Conservation (phyloP, 2,888 invertebrate species). For the Chymomyza fuscimana region DNA sequence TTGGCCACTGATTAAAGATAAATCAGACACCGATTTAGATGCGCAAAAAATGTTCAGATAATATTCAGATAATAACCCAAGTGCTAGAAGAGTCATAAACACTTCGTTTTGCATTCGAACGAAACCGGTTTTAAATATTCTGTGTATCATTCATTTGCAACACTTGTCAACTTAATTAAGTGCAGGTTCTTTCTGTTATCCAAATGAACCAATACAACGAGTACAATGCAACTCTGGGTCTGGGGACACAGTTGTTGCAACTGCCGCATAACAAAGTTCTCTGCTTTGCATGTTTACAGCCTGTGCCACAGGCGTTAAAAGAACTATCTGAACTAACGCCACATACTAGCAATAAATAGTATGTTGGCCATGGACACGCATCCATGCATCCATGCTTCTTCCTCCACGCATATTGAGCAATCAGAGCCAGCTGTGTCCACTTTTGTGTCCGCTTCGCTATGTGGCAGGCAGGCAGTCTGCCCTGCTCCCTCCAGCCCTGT, state of each 20-base stretch:
- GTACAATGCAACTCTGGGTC: background rate
- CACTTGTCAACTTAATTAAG: background rate
- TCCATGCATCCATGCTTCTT: conserved; percentile 20
- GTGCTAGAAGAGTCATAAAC: background rate
- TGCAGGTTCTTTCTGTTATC: background rate
- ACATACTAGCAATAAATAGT: conserved; percentile 57
- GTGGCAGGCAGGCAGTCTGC: conserved; percentile 15
- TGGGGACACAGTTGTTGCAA: conserved; percentile 4
- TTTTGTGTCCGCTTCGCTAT: conserved; percentile 21
- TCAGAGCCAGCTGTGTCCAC: conserved; percentile 68
- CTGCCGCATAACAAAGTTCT: conserved; percentile 60
- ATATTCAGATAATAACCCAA: background rate
- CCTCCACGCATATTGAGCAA: conserved; percentile 64
- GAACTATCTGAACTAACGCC: conserved; percentile 66
- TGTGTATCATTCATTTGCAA: background rate
- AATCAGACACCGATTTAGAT: background rate
- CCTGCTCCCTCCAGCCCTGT: conserved; percentile 6
- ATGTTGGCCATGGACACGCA: conserved; percentile 2
- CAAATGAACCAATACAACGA: background rate
- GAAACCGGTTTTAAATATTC: background rate
- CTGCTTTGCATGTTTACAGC: conserved; percentile 37
- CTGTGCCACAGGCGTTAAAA: conserved; percentile 47
- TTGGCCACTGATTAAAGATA: background rate
- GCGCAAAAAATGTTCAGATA: background rate
- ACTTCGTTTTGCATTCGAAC: background rate